phyloP scores from a whole-genome alignment of 2,888 invertebrate species.

The Morinoia aosen region DNA sequence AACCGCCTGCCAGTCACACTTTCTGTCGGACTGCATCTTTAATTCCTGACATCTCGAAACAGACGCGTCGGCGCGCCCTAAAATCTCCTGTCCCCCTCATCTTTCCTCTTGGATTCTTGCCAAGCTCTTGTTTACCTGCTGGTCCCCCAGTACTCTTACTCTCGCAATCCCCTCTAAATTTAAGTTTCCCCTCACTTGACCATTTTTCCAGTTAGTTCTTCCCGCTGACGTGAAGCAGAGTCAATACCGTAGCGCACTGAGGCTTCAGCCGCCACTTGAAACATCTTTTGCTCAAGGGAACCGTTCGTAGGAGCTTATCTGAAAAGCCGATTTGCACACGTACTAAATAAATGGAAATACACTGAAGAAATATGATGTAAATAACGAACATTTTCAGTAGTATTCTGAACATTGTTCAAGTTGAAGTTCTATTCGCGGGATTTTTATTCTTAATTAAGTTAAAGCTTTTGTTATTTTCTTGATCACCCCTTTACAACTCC shows the following conservation, averaged over 20 bases:
- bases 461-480: too few species aligned
- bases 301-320: background rate
- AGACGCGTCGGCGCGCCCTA: background rate
- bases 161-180: background rate
- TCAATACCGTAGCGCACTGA: background rate
- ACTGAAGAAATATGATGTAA: too few species aligned
- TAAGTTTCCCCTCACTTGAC: background rate
- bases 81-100: background rate
- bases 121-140: background rate
- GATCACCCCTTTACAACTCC: too few species aligned
- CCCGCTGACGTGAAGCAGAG: background rate
- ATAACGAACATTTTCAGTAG: too few species aligned
- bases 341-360: too few species aligned
- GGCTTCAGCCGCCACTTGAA: background rate
- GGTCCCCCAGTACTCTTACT: background rate
- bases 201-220: background rate
- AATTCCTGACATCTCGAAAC: background rate
- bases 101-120: background rate
- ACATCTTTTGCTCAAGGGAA: background rate
- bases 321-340: background rate
- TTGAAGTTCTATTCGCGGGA: too few species aligned
- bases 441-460: too few species aligned
- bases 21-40: background rate
- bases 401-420: too few species aligned
- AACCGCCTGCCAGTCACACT: background rate